Conservation (phyloP, 2,888 invertebrate species). For the Caenorhabditis parvicauda region DNA sequence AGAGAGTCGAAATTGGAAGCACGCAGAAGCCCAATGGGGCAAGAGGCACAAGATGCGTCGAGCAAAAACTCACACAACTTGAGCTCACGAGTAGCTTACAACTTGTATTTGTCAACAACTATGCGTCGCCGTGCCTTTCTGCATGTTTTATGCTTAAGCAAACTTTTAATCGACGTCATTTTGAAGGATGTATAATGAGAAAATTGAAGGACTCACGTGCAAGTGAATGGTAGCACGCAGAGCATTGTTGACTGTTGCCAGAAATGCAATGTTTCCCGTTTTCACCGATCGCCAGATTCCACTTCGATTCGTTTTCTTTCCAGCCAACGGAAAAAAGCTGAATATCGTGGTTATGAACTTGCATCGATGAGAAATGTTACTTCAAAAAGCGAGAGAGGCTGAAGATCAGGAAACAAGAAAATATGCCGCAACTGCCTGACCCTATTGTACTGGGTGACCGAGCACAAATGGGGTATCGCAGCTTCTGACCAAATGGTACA, state of each 20-base stretch:
- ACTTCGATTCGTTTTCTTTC: slow-evolving; percentile 2
- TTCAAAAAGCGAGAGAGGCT: slow-evolving; percentile 37
- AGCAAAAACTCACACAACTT: too few relatives aligned
- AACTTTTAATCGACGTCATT: too few relatives aligned
- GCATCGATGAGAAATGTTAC: slow-evolving; percentile 5
- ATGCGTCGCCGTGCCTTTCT: too few relatives aligned
- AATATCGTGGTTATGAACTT: too few relatives aligned
- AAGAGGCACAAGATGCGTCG: too few relatives aligned
- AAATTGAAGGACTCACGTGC: slow-evolving; percentile 8
- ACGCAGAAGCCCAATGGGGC: too few relatives aligned
- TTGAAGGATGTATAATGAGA: too few relatives aligned
- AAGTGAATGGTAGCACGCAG: slow-evolving; percentile 25
- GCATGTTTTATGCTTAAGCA: too few relatives aligned
- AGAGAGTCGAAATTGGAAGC: too few relatives aligned
- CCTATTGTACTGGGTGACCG: slow-evolving; percentile 22
- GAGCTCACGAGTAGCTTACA: too few relatives aligned
- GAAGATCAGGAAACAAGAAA: slow-evolving; percentile 30
- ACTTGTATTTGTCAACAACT: too few relatives aligned
- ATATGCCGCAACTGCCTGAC: slow-evolving; percentile 22
- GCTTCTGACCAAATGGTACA: slow-evolving; percentile 21
- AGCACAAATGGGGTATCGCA: slow-evolving; percentile 26
- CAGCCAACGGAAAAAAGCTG: slow-evolving; percentile 19
- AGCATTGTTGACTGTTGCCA: slow-evolving; percentile 26
- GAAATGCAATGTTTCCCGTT: slow-evolving; percentile 30
- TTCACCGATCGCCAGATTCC: slow-evolving; percentile 15